Percentiles rank a stretch among this genome's conserved stretches.
These are phyloP conservation scores for Cylas formicarius DNA, from an alignment of 1,140 invertebrate genomes.

Conservation along the genomic window DNA sequence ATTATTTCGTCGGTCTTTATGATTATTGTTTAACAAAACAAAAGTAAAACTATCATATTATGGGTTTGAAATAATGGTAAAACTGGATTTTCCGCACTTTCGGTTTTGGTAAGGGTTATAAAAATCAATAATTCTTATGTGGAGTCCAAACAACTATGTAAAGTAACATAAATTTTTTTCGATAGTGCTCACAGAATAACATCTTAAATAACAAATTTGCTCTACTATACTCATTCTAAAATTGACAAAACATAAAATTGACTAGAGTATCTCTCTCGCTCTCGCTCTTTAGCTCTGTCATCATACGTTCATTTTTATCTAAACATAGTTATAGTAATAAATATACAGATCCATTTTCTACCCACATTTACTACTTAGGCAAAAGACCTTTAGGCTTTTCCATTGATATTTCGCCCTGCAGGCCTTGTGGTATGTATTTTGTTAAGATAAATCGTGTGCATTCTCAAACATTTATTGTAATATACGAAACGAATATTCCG, in stretches of 20 bases:
- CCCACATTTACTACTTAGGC: constrained; percentile 38
- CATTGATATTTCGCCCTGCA: constrained; percentile 2
- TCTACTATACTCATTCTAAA: constrained; percentile 31
- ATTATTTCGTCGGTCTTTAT: no score
- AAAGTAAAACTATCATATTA: no score
- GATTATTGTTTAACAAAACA: no score
- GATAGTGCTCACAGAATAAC: constrained; percentile 25
- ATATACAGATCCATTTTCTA: no score
- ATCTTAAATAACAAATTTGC: constrained; percentile 21
- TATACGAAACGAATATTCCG: constrained; percentile 18
- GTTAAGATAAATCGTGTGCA: constrained; percentile 26
- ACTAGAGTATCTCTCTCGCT: constrained; percentile 39
- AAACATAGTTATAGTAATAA: no score
- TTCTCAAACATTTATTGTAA: constrained; percentile 29
- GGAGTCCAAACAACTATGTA: no score
- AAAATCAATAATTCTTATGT: no score
- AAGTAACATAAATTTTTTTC: no score
- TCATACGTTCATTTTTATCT: constrained; percentile 28
- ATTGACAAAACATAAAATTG: constrained; percentile 44
- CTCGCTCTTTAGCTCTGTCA: constrained; percentile 32
- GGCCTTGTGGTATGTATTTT: constrained; percentile 14
- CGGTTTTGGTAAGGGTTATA: no score
- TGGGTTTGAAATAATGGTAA: no score
- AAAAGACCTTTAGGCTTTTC: constrained; percentile 13
- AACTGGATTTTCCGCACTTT: no score